Evolutionary conservation across 2,888 invertebrate species (phyloP).

Genomic region (Eledone cirrhosa): DNA sequence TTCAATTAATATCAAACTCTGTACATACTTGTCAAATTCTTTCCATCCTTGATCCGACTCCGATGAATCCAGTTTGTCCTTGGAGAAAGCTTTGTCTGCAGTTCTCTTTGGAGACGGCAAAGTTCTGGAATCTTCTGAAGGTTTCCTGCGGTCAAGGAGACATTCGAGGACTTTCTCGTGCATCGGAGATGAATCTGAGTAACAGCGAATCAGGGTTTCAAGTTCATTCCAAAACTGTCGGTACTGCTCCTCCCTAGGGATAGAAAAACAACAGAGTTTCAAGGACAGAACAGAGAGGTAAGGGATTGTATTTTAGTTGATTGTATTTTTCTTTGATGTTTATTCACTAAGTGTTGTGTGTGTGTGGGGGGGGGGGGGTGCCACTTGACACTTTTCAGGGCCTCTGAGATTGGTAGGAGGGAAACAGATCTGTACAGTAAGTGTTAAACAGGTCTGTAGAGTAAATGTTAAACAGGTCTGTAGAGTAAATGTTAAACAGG

Average conservation of each 20-base stretch:
- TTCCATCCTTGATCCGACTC: slow-evolving; percentile 58
- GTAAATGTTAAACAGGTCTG: no score
- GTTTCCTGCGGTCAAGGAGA: slow-evolving; percentile 80
- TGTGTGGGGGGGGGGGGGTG: no score
- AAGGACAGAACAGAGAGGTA: background rate
- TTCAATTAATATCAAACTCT: no score
- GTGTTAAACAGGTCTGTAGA: no score
- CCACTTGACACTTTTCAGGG: no score
- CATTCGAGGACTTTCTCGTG: slow-evolving; percentile 70
- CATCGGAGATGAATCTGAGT: slow-evolving; percentile 77
- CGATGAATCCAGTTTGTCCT: slow-evolving; percentile 43
- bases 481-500: no score
- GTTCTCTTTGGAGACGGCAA: slow-evolving; percentile 37
- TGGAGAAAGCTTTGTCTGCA: slow-evolving; percentile 37
- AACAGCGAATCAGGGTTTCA: slow-evolving; percentile 82
- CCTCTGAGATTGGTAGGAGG: no score
- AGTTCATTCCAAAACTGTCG: slow-evolving; percentile 89
- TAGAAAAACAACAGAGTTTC: background rate
- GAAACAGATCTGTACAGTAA: no score
- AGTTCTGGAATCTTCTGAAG: slow-evolving; percentile 68
- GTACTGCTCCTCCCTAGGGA: slow-evolving; percentile 83
- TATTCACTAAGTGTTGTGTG: no score
- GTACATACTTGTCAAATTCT: slow-evolving; percentile 58
- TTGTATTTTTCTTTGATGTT: no score
- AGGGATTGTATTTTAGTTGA: no score